Evolutionary conservation across 2,113 vertebrate species (phyloP).

Genomic region (Sturnira hondurensis): DNA sequence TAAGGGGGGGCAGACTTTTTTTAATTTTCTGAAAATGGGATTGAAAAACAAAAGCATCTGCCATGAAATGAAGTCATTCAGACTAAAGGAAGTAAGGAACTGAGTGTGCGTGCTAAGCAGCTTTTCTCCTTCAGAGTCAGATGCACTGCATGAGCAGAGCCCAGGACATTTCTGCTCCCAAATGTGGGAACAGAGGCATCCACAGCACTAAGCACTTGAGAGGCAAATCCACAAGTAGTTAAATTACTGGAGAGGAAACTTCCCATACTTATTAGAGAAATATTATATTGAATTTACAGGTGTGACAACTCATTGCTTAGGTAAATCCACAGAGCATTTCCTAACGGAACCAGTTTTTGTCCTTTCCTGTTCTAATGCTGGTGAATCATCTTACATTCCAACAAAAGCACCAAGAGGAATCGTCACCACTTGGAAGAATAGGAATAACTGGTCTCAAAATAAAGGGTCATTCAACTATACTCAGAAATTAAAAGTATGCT

Average conservation of each 20-base stretch:
- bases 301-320: background rate
- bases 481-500: background rate
- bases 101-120: fast-evolving
- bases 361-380: background rate
- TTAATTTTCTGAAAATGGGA: background rate
- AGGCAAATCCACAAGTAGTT: background rate
- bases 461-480: background rate
- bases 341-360: background rate
- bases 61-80: background rate
- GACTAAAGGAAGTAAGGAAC: background rate
- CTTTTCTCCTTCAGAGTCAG: background rate
- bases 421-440: background rate
- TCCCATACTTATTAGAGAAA: background rate
- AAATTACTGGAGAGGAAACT: background rate
- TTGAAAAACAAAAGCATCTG: background rate
- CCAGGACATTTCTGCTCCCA: background rate
- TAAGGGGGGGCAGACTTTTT: background rate
- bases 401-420: background rate
- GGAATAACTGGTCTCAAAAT: background rate
- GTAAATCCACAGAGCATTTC: background rate
- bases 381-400: background rate
- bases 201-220: background rate
- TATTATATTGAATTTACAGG: background rate
- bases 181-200: background rate
- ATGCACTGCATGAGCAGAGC: fast-evolving